phyloP scores from a whole-genome alignment of 2,888 invertebrate species.

The Schizaphis graminum region DNA sequence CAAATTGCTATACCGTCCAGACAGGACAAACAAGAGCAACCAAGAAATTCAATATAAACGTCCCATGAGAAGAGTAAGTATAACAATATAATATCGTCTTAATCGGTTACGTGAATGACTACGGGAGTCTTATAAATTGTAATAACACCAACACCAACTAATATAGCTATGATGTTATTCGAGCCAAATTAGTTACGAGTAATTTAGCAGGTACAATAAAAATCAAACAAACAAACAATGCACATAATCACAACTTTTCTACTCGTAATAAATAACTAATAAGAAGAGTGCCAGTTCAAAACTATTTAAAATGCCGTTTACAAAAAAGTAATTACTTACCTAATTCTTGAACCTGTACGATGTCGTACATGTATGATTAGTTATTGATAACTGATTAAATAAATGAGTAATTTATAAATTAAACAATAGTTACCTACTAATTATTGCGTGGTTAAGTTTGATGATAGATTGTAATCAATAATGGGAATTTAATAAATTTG shows the following conservation, averaged over 20 bases:
- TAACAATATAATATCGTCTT: slow-evolving; percentile 39
- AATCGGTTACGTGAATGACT: not conserved
- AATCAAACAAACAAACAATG: not conserved
- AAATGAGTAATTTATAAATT: not conserved
- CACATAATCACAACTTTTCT: not conserved
- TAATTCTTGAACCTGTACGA: not conserved
- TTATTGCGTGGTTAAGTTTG: not conserved
- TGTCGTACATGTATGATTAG: not conserved
- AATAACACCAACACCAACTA: not conserved
- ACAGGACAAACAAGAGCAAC: slow-evolving; percentile 63
- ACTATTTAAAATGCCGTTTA: not conserved
- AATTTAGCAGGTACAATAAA: not conserved
- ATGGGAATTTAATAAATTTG: not conserved
- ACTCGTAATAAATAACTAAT: not conserved
- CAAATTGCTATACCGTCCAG: slow-evolving; percentile 76
- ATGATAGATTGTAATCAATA: not conserved
- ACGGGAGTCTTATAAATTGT: not conserved
- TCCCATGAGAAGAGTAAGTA: slow-evolving; percentile 58
- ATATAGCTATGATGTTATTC: not conserved
- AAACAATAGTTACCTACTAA: not conserved
- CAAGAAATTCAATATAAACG: slow-evolving; percentile 62
- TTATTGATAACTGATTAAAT: too few species aligned
- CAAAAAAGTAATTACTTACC: not conserved
- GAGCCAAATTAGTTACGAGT: not conserved
- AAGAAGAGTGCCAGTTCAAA: not conserved